Conservation (phyloP, 2,113 vertebrate species). For the Capricornis sumatraensis region DNA sequence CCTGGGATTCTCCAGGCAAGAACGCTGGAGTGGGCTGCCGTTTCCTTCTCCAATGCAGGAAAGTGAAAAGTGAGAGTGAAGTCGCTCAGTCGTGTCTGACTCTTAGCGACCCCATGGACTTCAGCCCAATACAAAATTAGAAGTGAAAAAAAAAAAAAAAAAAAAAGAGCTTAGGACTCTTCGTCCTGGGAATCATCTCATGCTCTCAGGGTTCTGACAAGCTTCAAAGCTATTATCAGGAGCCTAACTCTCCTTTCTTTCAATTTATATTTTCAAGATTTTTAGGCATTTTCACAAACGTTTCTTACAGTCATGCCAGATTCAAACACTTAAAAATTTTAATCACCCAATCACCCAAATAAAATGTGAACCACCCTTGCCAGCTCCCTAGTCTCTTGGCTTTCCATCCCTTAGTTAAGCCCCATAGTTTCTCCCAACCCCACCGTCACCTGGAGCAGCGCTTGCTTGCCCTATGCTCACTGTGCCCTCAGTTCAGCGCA, state of each 20-base stretch:
- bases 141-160: not conserved
- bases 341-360: not conserved
- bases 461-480: not conserved
- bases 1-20: too few relatives aligned
- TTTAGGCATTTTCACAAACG: not conserved
- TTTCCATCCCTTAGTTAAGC: not conserved
- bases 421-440: not conserved
- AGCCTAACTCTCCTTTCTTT: not conserved
- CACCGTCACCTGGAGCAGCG: rapidly evolving
- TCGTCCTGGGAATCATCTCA: not conserved
- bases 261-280: not conserved
- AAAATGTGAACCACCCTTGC: not conserved
- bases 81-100: too few relatives aligned
- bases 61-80: too few relatives aligned
- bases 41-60: too few relatives aligned
- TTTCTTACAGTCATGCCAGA: not conserved
- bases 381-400: too few relatives aligned
- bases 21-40: too few relatives aligned
- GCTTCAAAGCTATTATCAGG: not conserved
- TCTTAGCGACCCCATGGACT: too few relatives aligned
- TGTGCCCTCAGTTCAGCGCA: not conserved
- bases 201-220: not conserved
- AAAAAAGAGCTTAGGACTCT: not conserved
- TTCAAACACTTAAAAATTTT: not conserved
- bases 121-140: not conserved